A percentile compares a stretch with the other conserved stretches of the same genome.
Conservation (phyloP, 2,888 invertebrate genomes). For the Pammene aurita region DNA sequence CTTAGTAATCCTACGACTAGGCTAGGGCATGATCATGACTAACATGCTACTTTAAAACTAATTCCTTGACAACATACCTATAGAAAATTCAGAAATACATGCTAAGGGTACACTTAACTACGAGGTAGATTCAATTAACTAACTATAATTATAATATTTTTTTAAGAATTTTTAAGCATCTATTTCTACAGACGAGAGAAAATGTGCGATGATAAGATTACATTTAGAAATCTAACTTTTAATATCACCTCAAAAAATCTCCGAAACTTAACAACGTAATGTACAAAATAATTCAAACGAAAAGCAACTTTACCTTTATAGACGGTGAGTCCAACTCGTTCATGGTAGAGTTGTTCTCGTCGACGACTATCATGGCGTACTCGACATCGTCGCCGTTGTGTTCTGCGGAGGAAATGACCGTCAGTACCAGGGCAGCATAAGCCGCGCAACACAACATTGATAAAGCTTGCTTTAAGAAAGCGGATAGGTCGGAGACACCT, state of each 20-base stretch:
- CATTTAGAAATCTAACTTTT: slow-evolving; percentile 16
- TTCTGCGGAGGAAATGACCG: slow-evolving; percentile 58
- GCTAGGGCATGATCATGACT: slow-evolving; percentile 47
- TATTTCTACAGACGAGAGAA: slow-evolving; percentile 32
- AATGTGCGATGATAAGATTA: slow-evolving; percentile 38
- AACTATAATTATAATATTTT: slow-evolving; percentile 16
- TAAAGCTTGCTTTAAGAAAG: slow-evolving; percentile 74
- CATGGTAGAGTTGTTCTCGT: slow-evolving; percentile 93
- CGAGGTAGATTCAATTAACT: slow-evolving; percentile 20
- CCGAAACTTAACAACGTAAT: slow-evolving; percentile 28
- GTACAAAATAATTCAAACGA: slow-evolving; percentile 27
- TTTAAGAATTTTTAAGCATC: slow-evolving; percentile 21
- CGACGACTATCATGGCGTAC: slow-evolving; percentile 95
- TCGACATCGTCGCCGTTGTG: slow-evolving; percentile 90
- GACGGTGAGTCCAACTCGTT: slow-evolving; percentile 93
- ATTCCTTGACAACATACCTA: slow-evolving; percentile 41
- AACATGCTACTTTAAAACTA: slow-evolving; percentile 40
- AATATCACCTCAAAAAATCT: slow-evolving; percentile 21
- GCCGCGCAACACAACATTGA: slow-evolving; percentile 63
- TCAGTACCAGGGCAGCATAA: slow-evolving; percentile 30
- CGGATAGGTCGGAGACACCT: slow-evolving; percentile 53
- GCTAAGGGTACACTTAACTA: slow-evolving; percentile 44
- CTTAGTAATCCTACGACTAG: slow-evolving; percentile 48
- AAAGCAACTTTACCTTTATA: slow-evolving; percentile 86
- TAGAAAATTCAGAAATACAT: slow-evolving; percentile 48